Conservation (phyloP, 37 sponge, comb jelly and placozoan species). For the Spongilla lacustris region DNA sequence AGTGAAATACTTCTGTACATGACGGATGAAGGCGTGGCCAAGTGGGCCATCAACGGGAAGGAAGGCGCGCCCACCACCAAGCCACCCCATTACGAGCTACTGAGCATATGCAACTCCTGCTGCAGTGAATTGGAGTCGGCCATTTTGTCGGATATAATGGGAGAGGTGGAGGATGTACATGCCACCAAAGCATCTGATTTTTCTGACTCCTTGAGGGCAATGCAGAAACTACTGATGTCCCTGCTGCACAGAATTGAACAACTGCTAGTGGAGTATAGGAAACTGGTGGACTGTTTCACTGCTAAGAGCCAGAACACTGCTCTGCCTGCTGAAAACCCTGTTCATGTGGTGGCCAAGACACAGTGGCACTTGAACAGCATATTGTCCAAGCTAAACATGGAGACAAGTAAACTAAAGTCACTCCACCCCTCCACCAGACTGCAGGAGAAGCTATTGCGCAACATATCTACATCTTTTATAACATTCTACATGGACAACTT, state of each 20-base stretch:
- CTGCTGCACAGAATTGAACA: constrained; percentile 30
- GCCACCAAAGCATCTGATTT: neutral
- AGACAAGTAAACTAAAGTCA: constrained; percentile 41
- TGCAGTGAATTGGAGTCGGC: constrained; percentile 21
- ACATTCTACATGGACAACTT: constrained; percentile 62
- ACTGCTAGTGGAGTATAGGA: constrained; percentile 26
- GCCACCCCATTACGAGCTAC: neutral
- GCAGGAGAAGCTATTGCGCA: constrained; percentile 27
- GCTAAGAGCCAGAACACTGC: constrained; percentile 11
- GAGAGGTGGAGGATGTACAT: neutral
- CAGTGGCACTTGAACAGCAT: constrained; percentile 43
- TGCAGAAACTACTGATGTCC: constrained; percentile 21
- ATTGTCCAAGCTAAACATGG: constrained; percentile 38
- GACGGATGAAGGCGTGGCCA: neutral
- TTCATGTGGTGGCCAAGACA: constrained; percentile 21
- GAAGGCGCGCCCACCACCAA: constrained; percentile 23
- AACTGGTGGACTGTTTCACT: constrained; percentile 34
- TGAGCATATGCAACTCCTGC: constrained; percentile 27
- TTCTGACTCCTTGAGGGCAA: constrained; percentile 8
- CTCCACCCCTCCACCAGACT: constrained; percentile 27
- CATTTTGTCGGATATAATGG: neutral
- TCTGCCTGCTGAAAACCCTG: constrained; percentile 12
- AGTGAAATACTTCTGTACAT: constrained; percentile 54
- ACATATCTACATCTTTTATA: constrained; percentile 27
- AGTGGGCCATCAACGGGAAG: constrained; percentile 67